Percentiles rank a stretch among this genome's conserved stretches.
Evolutionary conservation across 2,797 vertebrate species (phyloP).

Genomic region (Tokudaia tokunoshimensis): DNA sequence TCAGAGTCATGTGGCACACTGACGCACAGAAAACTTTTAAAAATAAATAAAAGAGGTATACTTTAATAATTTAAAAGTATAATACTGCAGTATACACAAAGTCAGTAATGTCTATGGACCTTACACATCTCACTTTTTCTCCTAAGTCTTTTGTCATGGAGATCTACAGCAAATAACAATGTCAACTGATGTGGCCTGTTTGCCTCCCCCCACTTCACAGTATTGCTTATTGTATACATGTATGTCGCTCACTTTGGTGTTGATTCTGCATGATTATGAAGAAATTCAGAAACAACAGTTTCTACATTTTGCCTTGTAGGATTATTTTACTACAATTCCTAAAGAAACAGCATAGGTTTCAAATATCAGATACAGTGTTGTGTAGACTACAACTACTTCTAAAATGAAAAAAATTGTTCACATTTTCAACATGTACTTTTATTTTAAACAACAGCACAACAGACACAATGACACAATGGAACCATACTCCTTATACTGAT

Average conservation of each 20-base stretch:
- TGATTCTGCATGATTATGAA: slow-evolving; percentile 11
- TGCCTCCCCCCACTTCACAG: neutral
- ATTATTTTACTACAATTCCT: neutral
- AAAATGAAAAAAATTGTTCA: slow-evolving; percentile 84
- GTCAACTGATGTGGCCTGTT: neutral
- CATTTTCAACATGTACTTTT: slow-evolving; percentile 85
- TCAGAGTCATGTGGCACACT: neutral
- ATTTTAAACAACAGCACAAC: slow-evolving; percentile 88
- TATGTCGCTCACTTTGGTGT: neutral
- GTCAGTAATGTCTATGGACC: neutral
- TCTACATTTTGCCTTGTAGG: slow-evolving; percentile 32
- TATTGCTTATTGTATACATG: neutral
- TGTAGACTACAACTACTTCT: slow-evolving; percentile 2
- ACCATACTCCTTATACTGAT: slow-evolving; percentile 86
- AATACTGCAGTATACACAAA: neutral
- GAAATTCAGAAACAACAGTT: slow-evolving; percentile 6
- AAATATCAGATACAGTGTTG: neutral
- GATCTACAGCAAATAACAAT: neutral
- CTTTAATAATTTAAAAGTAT: neutral
- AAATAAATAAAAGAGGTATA: neutral
- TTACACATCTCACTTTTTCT: neutral
- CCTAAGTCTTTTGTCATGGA: neutral
- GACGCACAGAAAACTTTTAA: neutral
- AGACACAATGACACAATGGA: slow-evolving; percentile 85
- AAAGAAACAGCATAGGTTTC: slow-evolving; percentile 40